These are phyloP conservation scores for Micrasema longulum DNA, from an alignment of 1,140 invertebrate species.

Conservation along the genomic window DNA sequence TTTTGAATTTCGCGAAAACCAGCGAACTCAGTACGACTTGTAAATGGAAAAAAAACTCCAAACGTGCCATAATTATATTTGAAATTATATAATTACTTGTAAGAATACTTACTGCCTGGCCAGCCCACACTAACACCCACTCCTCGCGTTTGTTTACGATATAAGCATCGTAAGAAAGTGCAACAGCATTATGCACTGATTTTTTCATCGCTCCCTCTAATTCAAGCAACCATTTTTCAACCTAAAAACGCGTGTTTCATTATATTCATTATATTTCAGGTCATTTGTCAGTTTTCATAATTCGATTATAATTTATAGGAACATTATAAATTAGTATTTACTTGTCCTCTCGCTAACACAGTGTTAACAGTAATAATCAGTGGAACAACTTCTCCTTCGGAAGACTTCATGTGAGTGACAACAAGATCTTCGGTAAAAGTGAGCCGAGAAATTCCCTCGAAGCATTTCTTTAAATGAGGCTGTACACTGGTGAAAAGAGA, in stretches of 20 bases:
- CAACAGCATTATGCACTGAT: slow-evolving; percentile 81
- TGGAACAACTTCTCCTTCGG: slow-evolving; percentile 86
- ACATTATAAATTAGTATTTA: too few species aligned
- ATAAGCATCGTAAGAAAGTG: slow-evolving; percentile 77
- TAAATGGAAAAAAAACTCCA: too few species aligned
- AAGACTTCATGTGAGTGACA: slow-evolving; percentile 91
- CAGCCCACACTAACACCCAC: slow-evolving; percentile 93
- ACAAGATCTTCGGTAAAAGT: slow-evolving; percentile 89
- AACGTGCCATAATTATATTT: too few species aligned
- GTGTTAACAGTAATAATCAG: slow-evolving; percentile 88
- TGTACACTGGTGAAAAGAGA: slow-evolving; percentile 85
- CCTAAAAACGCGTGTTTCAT: slow-evolving; percentile 58
- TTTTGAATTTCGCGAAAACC: too few species aligned
- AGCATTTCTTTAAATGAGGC: slow-evolving; percentile 97
- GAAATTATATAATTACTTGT: too few species aligned
- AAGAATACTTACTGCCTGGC: slow-evolving; percentile 79
- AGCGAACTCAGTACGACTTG: too few species aligned
- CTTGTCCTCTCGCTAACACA: slow-evolving; percentile 89
- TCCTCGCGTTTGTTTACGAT: slow-evolving; percentile 71
- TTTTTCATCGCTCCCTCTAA: slow-evolving; percentile 92
- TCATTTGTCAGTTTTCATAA: too few species aligned
- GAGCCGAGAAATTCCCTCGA: slow-evolving; percentile 90
- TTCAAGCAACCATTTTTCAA: slow-evolving; percentile 96
- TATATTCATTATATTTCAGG: too few species aligned
- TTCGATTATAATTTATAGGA: too few species aligned